phyloP scores from a whole-genome alignment of 2,888 invertebrate species.

The Galerucella nymphaeae region DNA sequence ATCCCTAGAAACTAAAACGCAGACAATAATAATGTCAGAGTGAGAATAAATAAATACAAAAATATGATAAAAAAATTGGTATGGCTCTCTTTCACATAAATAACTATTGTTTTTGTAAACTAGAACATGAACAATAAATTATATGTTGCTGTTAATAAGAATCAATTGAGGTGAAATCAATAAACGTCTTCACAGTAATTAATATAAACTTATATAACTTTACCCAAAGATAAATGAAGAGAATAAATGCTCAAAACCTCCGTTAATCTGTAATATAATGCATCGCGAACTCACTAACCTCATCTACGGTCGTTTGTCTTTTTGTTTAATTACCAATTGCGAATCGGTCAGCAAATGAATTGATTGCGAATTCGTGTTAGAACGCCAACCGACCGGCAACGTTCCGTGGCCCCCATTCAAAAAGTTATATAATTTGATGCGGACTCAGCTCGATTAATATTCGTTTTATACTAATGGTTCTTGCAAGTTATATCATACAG shows the following conservation, averaged over 20 bases:
- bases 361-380: slow-evolving; percentile 16
- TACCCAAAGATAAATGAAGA: neutral
- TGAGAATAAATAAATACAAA: no score
- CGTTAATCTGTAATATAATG: slow-evolving; percentile 7
- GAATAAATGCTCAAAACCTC: neutral
- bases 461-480: slow-evolving; percentile 61
- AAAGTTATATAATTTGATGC: slow-evolving; percentile 21
- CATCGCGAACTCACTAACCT: slow-evolving; percentile 3
- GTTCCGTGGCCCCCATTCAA: neutral
- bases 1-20: no score
- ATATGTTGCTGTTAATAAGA: no score
- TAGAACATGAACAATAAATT: no score
- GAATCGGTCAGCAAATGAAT: slow-evolving; percentile 16
- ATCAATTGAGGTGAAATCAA: neutral
- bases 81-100: no score
- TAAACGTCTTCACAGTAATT: neutral
- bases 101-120: no score
- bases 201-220: neutral
- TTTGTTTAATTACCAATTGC: slow-evolving; percentile 27
- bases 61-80: no score
- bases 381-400: slow-evolving; percentile 2
- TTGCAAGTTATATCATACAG: slow-evolving; percentile 60
- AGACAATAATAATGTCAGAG: no score
- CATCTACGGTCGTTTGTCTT: slow-evolving; percentile 34
- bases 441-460: slow-evolving; percentile 58